Base-by-base conservation (phyloP, 2,797 vertebrate genomes). In the Chromis chromis region DNA sequence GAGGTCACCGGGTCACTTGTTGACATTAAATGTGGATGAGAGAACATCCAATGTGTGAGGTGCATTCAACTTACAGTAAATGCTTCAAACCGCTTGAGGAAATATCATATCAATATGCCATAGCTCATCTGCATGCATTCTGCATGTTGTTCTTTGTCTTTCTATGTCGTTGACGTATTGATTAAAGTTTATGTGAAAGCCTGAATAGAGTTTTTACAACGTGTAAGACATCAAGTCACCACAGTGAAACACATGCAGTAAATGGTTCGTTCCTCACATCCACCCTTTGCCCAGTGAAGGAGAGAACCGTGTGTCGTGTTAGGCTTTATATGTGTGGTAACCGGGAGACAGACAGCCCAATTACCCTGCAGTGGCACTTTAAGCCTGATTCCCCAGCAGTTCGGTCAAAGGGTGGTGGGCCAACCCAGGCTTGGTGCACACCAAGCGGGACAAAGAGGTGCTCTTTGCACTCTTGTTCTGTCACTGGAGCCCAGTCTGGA, bases 331-430 rank as follows among this genome's bases (percentile, higher is more conserved):
- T 78, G 64, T 69, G 62, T 55, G 14, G 44, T 21, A 72, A 81
- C 75, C 68, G 71, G 57, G 59, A 89, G 88, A 89, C 64, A 82
- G 90, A 91, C 87, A 89, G 86, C 68, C 83, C 91, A 93, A 92
- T 93, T 91, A 93, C 86, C 83, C 89, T 75, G 65, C 78, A 71
- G 87, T 80, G 85, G 65, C 82, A 81, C 77, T 87, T 86, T 74
- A 83, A 89, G 72, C 62, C 65, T 70, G 81, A 86, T 86, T 80
- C 39, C 65, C 56, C 60, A 77, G 82, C 70, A 74, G 73, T 77
- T 61, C 86, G 86, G 79, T 90, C 87, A 79, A 50, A 62, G 70
- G 76, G 66, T 84, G 84, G 68, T 78, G 68, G 82, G 58, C 58
- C 67, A 82, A 77, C 73, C 57, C 79, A 71, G 63, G 39, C 64